Percentiles rank a stretch among this genome's conserved stretches.
Conservation (phyloP, 2,113 vertebrate species). For the Emydocephalus ijimae region DNA sequence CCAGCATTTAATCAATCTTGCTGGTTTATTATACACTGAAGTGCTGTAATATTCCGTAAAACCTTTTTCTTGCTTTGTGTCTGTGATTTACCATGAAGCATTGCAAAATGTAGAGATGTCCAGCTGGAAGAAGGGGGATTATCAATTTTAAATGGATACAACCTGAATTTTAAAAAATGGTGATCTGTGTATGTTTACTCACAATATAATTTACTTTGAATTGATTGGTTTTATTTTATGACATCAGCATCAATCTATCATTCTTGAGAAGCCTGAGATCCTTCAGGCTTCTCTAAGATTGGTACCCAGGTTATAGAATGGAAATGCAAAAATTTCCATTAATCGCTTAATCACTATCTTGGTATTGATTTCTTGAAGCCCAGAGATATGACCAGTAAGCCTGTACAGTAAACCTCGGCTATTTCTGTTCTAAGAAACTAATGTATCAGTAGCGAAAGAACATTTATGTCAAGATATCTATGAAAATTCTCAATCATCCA, state of each 20-base stretch:
- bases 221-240: neutral
- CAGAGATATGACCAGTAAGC: neutral
- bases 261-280: neutral
- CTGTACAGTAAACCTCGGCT: neutral
- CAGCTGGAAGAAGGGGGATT: neutral
- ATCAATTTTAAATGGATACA: neutral
- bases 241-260: neutral
- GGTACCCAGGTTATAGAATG: neutral
- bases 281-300: neutral
- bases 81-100: neutral
- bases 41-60: neutral
- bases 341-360: neutral
- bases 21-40: neutral
- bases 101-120: neutral
- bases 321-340: neutral
- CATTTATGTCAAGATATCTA: neutral
- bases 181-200: neutral
- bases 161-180: neutral
- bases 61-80: slow-evolving; percentile 17
- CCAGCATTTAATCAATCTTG: slow-evolving; percentile 7
- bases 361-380: neutral
- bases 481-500: neutral
- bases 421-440: neutral
- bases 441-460: neutral
- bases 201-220: neutral